phyloP scores from a whole-genome alignment of 2,888 invertebrate species.

The Plusia festucae region DNA sequence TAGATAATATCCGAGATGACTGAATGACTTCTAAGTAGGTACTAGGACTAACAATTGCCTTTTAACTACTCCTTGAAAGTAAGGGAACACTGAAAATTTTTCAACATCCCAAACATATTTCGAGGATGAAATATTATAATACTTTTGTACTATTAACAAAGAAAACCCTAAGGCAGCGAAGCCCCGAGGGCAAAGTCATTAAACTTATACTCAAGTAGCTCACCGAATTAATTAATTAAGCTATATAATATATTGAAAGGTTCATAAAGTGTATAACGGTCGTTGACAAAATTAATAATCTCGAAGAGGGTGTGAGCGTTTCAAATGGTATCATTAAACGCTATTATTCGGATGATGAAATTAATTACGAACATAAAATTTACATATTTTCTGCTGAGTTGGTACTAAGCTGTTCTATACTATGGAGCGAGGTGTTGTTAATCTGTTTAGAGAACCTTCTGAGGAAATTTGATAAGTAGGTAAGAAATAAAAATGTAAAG shows the following conservation, averaged over 20 bases:
- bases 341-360: slow-evolving; percentile 69
- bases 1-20: too few relatives aligned
- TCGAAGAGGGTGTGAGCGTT: slow-evolving; percentile 62
- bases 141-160: slow-evolving; percentile 2
- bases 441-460: slow-evolving; percentile 13
- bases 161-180: slow-evolving; percentile 9
- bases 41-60: too few relatives aligned
- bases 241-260: slow-evolving; percentile 66
- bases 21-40: too few relatives aligned
- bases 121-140: background rate
- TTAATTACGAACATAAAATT: slow-evolving; percentile 63
- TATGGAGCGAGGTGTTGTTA: slow-evolving; percentile 22
- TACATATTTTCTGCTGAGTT: slow-evolving; percentile 52
- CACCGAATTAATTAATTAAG: slow-evolving; percentile 70
- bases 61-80: too few relatives aligned
- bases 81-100: too few relatives aligned
- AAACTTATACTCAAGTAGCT: slow-evolving; percentile 60
- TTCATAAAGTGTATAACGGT: slow-evolving; percentile 70
- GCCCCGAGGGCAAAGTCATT: slow-evolving; percentile 30
- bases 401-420: slow-evolving; percentile 20
- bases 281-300: slow-evolving; percentile 73
- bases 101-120: background rate
- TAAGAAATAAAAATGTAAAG: background rate
- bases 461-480: slow-evolving; percentile 4
- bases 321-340: slow-evolving; percentile 64